Evolutionary conservation across 2,888 invertebrate species (phyloP), one percentile per base, ranked within the genome.

Genomic region (Zaprionus lineosus): DNA sequence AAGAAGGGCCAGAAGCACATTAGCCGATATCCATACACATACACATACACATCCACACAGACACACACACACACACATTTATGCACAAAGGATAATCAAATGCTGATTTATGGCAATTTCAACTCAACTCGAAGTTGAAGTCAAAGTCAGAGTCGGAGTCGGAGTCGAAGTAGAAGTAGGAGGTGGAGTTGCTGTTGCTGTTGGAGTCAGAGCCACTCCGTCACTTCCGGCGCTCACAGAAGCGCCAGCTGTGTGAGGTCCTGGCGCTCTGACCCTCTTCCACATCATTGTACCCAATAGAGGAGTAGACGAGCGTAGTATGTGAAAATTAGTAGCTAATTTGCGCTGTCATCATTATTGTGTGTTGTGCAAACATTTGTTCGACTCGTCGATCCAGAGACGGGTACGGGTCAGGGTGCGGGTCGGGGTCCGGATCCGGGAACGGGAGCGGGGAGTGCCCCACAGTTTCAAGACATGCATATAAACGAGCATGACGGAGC

Each of bases 301-400:
- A 29, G 47, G 48, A 37, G 55, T 24, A 24, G 24, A 29, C 47
- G 48, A 37, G 55, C 59, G 53, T 58, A 58, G 60, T 73, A 53
- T 69, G 84, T 71, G 70, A 69, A 81, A 81, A 84, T 85, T 84
- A 78, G 75, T 77, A 77, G 74, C 78, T 84, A 84, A 86, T 84
- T 84, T 86, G 74, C 62, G 73, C 71, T 84, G 84, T 84, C 86
- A 82, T 84, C 84, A 84, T 84, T 84, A 84, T 75, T 66, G 84
- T 72, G 64, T 67, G 78, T 75, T 84, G 86, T 81, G 84, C 78
- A 85, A 84, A 85, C 84, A 84, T 84, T 82, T 84, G 83, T 78
- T 78, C 62, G 67, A 67, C 77, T 61, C 62, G 44, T 11, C 34
- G 39, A 9, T 24, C 24, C n/a, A 2, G 37, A 44, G 14, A 8